Conservation (phyloP, 2,888 invertebrate genomes). For the Lasioglossum malachurum region DNA sequence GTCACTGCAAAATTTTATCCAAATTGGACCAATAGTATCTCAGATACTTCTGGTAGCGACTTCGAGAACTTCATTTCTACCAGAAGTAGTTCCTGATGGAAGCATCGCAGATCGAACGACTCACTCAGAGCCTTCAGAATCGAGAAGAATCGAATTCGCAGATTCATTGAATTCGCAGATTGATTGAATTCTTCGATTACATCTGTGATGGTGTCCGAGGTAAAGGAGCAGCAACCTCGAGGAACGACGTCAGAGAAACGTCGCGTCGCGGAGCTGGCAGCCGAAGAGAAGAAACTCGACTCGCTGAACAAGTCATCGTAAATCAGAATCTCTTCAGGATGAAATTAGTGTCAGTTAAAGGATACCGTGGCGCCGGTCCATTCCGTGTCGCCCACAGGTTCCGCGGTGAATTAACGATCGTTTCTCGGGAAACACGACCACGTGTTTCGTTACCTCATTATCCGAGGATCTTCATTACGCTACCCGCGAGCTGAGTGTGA, state of each 20-base stretch:
- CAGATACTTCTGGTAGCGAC: too few species aligned
- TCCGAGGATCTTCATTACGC: conserved; percentile 22
- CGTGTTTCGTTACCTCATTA: conserved; percentile 6
- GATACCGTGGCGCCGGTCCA: conserved; percentile 53
- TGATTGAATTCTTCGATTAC: conserved; percentile 29
- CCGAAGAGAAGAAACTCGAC: conserved; percentile 65
- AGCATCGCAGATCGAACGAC: background rate
- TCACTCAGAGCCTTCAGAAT: background rate
- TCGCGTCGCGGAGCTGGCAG: conserved; percentile 29
- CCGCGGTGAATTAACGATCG: conserved; percentile 35
- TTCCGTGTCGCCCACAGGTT: conserved; percentile 27
- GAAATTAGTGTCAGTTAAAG: conserved; percentile 72
- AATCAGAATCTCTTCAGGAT: conserved; percentile 71
- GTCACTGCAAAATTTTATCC: too few species aligned
- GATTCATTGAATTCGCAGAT: conserved; percentile 11
- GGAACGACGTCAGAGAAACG: conserved; percentile 57
- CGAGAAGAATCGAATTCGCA: background rate
- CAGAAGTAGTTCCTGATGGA: background rate
- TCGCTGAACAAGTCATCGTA: conserved; percentile 64
- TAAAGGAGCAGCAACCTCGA: conserved; percentile 57
- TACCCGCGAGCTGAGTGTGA: background rate
- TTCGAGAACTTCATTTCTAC: too few species aligned
- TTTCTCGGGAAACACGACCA: conserved; percentile 23
- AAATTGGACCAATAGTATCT: too few species aligned
- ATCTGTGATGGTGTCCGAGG: conserved; percentile 27